A percentile compares a stretch with the other conserved stretches of the same genome.
Conservation (phyloP, 2,888 invertebrate genomes). For the Stenodera caucasica region DNA sequence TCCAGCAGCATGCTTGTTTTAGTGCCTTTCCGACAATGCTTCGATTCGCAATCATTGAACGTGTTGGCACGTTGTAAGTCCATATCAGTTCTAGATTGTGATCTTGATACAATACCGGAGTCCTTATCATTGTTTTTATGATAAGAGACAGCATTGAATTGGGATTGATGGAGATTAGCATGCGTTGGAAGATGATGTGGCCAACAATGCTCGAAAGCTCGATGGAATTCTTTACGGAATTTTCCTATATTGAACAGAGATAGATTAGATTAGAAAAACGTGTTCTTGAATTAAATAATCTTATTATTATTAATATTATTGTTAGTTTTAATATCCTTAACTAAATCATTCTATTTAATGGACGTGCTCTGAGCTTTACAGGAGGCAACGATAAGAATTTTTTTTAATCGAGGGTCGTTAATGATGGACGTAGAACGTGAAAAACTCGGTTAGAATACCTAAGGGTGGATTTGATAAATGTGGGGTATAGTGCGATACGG, state of each 20-base stretch:
- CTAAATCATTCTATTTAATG: too few relatives aligned
- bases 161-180: slow-evolving; percentile 18
- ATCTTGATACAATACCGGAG: slow-evolving; percentile 35
- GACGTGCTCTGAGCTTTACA: too few relatives aligned
- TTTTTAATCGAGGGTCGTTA: too few relatives aligned
- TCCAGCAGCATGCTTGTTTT: slow-evolving; percentile 43
- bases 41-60: slow-evolving; percentile 31
- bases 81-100: slow-evolving; percentile 37
- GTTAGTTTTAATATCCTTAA: too few relatives aligned
- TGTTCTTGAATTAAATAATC: neutral
- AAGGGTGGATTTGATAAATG: too few relatives aligned
- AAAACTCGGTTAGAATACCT: too few relatives aligned
- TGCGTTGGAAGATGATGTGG: slow-evolving; percentile 28
- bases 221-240: slow-evolving; percentile 71
- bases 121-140: slow-evolving; percentile 31
- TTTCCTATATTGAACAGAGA: slow-evolving; percentile 59
- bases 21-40: slow-evolving; percentile 39
- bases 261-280: neutral
- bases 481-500: too few relatives aligned
- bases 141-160: slow-evolving; percentile 25
- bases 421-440: too few relatives aligned
- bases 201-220: slow-evolving; percentile 67
- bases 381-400: too few relatives aligned
- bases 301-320: too few relatives aligned
- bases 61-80: slow-evolving; percentile 36